These are phyloP conservation scores for Latheticus oryzae DNA, from an alignment of 2,888 invertebrate genomes.

Conservation along the genomic window DNA sequence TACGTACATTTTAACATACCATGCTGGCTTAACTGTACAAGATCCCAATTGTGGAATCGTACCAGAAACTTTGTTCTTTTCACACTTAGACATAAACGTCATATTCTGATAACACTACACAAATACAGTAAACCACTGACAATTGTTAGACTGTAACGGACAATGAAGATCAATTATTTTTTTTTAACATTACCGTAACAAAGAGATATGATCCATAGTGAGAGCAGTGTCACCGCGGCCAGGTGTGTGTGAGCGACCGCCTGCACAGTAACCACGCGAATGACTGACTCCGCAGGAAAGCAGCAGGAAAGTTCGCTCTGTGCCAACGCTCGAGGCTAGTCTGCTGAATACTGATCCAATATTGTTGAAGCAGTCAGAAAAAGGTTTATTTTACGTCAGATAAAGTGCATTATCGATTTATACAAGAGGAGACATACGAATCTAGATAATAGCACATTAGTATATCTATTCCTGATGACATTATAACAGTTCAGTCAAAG, in stretches of 20 bases:
- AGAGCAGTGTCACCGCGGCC: conserved; percentile 8
- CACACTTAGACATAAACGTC: conserved; percentile 58
- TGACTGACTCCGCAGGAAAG: conserved; percentile 32
- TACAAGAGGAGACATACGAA: no score
- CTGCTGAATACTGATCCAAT: conserved; percentile 6
- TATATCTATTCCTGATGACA: no score
- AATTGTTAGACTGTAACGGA: conserved; percentile 18
- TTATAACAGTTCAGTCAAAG: no score
- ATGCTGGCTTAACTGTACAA: conserved; percentile 57
- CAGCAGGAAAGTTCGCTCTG: conserved; percentile 25
- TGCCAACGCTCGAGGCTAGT: conserved; percentile 2
- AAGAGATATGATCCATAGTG: conserved; percentile 30
- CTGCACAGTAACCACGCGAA: conserved; percentile 28
- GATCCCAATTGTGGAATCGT: conserved; percentile 51
- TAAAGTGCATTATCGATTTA: no score
- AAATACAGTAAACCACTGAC: conserved; percentile 31
- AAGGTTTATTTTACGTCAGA: no score
- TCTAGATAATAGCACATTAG: no score
- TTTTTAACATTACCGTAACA: conserved; percentile 36
- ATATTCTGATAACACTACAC: conserved; percentile 46
- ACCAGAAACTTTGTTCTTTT: conserved; percentile 55
- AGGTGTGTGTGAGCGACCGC: conserved; percentile 20
- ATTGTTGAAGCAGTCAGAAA: no score
- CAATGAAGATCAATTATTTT: conserved; percentile 22
- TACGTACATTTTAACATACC: conserved; percentile 62